Base-by-base conservation (phyloP, 2,888 invertebrate genomes). In the Idaea dimidiata region DNA sequence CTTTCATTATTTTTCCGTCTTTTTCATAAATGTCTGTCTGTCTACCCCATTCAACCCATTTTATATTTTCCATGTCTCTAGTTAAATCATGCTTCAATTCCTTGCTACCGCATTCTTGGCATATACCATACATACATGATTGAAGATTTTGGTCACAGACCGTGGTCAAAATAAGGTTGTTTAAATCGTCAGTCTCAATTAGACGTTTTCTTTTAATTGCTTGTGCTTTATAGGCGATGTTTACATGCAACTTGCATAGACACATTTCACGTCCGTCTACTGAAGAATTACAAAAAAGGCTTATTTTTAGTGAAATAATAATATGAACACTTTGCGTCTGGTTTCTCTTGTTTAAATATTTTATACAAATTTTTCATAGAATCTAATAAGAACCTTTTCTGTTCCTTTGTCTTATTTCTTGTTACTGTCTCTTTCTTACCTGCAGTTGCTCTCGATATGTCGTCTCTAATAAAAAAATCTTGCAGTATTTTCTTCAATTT, bases 351-450 rank as follows among this genome's bases (percentile, higher is more conserved):
- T 53, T 60, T 67, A 56, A 72, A 74, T 8, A 61, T 55, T 54
- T 67, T 64, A 31, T 57, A 64, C 1, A 72, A 31, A n/a, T 57
- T 63, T 62, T 72, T 72, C 62, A 69, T 63, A 3, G 61, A 63
- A 32, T 72, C 70, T 14, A 71, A 59, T 2, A 72, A 24, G 57
- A 60, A 71, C 31, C 71, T 64, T 60, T 70, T 72, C 17, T 72
- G 71, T 0, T 62, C 53, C 64, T 72, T 72, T 16, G 53, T 0
- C 17, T 59, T 59, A 54, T 65, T 18, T 33, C 17, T 63, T 10
- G 72, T 72, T n/a, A 59, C 14, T 3, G 68, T 68, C 59, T 74
- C 72, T 61, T 70, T 72, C 43, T 69, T 74, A 7, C 72, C 72
- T 7, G 70, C 71, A 1, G 70, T 71, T 0, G 68, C 61, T 62